These are phyloP conservation scores for Hemitrygon akajei DNA, from an alignment of 2,797 vertebrate genomes.

Conservation along the genomic window DNA sequence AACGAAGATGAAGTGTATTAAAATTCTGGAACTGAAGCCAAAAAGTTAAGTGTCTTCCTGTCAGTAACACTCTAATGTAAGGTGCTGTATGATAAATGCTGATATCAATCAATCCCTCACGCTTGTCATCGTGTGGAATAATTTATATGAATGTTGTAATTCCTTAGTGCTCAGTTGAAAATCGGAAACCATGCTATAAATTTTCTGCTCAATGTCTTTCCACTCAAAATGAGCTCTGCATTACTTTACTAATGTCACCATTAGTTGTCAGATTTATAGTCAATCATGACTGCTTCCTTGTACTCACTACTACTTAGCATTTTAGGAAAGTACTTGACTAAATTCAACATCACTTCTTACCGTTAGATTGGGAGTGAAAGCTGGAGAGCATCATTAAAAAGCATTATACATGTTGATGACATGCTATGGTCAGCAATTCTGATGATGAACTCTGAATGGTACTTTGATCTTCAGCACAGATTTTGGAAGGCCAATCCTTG, in stretches of 20 bases:
- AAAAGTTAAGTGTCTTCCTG: neutral
- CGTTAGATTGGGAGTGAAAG: constrained; percentile 10
- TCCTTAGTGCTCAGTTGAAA: neutral
- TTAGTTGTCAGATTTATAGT: constrained; percentile 29
- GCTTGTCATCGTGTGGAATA: neutral
- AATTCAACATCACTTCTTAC: neutral
- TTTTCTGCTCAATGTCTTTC: constrained; percentile 30
- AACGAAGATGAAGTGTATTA: neutral
- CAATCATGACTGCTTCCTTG: constrained; percentile 19
- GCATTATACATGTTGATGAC: constrained; percentile 26
- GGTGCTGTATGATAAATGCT: neutral
- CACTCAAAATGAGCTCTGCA: neutral
- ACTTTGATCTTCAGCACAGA: neutral
- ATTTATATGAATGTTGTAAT: constrained; percentile 14
- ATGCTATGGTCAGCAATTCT: neutral
- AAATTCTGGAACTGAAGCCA: neutral
- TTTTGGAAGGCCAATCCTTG: neutral
- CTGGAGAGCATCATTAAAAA: neutral
- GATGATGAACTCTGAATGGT: neutral
- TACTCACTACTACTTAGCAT: constrained; percentile 10
- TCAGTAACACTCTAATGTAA: neutral
- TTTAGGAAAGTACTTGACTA: constrained; percentile 6
- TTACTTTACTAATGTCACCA: constrained; percentile 25
- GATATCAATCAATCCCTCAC: constrained; percentile 12
- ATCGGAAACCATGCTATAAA: constrained; percentile 23